Evolutionary conservation across 2,888 invertebrate species (phyloP), one percentile per base, ranked within the genome.

Genomic region (Apamea anceps): DNA sequence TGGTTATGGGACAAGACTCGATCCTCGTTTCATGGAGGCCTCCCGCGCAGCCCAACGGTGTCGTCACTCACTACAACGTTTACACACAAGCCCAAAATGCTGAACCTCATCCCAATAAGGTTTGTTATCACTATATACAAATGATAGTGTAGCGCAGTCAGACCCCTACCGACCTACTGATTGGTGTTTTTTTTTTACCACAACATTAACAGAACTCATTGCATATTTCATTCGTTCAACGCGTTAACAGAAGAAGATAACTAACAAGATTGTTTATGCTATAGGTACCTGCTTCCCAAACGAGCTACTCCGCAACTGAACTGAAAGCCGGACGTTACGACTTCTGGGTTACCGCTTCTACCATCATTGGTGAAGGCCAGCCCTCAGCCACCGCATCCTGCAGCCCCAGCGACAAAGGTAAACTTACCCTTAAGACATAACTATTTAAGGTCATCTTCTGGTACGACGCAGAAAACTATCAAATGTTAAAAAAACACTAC

Each of bases 271-370:
- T 25, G 7, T 73, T 72, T 66, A 62, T 79, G 8, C 80, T 84
- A 8, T 78, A 97, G 96, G 97, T 98, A 76, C 98, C 98, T 63
- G 98, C 99, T 32, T 98, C 98, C 88, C 98, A 99, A 96, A 98
- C 99, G 93, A 99, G 98, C 92, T 98, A 98, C 93, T 99, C 99
- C 92, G 98, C 99, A 25, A 98, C 98, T 48, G 98, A 98, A 88
- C 95, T 99, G 90, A 98, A 98, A 92, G 98, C 98, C 87, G 98
- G 98, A 85, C 98, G 98, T 80, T 99, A 99, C 93, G 99, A 99
- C 95, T 99, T 99, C 96, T 99, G 99, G 98, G 99, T 99, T 0
- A 99, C 99, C 8, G 99, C 99, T 65, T 99, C 98, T 84, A 99
- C 99, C 0, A 98, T 98, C 88, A 99, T 99, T 92, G 99, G 99